Conservation (phyloP, 2,797 vertebrate species). For the Melanotaenia pygmaea region DNA sequence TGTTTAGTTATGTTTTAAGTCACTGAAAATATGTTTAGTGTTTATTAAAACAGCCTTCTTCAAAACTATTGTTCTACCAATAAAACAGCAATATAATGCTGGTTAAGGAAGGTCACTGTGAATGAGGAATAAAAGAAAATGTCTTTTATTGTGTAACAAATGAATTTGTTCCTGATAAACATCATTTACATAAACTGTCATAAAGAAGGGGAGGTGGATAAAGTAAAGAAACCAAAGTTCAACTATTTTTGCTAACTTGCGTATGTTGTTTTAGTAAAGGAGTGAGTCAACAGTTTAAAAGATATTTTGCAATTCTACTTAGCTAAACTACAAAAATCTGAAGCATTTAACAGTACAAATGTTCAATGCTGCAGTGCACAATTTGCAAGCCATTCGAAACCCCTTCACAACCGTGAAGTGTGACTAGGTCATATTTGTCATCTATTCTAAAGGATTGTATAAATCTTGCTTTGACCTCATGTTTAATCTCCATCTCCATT, state of each 20-base stretch:
- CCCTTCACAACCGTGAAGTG: not conserved
- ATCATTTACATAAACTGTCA: not conserved
- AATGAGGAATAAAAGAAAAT: not conserved
- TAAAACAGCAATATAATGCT: not conserved
- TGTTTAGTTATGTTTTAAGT: not conserved
- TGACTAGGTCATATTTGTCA: not conserved
- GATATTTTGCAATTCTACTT: not conserved
- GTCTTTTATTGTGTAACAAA: not conserved
- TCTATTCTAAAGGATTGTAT: conserved; percentile 14
- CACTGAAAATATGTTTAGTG: not conserved
- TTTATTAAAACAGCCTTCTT: not conserved
- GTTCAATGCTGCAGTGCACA: not conserved
- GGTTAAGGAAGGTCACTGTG: not conserved
- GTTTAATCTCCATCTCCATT: conserved; percentile 26
- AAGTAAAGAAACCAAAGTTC: conserved; percentile 36
- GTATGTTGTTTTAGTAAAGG: conserved; percentile 13
- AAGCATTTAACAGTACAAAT: not conserved
- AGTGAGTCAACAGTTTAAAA: not conserved
- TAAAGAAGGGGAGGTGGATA: conserved; percentile 7
- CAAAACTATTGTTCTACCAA: not conserved
- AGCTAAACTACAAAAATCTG: not conserved
- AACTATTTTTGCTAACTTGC: conserved; percentile 21
- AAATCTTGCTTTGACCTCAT: conserved; percentile 13
- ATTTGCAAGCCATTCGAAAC: not conserved
- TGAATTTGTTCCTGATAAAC: not conserved